These are phyloP conservation scores for Melinaea menophilus DNA, from an alignment of 2,888 invertebrate species.

Conservation along the genomic window DNA sequence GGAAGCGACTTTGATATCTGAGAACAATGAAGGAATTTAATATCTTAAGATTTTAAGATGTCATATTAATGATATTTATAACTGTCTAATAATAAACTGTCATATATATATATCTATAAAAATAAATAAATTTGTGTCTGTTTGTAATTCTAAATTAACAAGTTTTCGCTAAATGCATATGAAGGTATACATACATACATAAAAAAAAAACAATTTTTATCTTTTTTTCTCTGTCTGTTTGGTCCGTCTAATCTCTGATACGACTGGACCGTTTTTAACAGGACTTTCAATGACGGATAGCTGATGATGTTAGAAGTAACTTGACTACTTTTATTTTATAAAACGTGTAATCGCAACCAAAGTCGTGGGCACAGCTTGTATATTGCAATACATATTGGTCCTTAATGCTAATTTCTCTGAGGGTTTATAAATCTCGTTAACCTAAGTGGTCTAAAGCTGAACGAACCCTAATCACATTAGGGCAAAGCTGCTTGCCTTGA, in stretches of 20 bases:
- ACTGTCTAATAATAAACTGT: not conserved
- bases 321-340: too few relatives aligned
- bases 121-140: too few relatives aligned
- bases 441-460: slow-evolving; percentile 53
- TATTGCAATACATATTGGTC: slow-evolving; percentile 15
- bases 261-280: too few relatives aligned
- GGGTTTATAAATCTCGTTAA: slow-evolving; percentile 54
- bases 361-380: not conserved
- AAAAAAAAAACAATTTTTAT: too few relatives aligned
- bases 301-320: too few relatives aligned
- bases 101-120: too few relatives aligned
- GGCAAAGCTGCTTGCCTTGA: slow-evolving; percentile 41
- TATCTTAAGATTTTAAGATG: slow-evolving; percentile 23
- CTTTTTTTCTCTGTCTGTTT: too few relatives aligned
- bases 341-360: not conserved
- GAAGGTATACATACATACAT: too few relatives aligned
- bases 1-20: slow-evolving; percentile 18
- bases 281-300: too few relatives aligned
- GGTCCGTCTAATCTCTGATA: too few relatives aligned
- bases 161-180: too few relatives aligned
- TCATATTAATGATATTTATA: not conserved
- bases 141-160: too few relatives aligned
- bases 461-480: slow-evolving; percentile 53
- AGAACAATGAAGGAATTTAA: slow-evolving; percentile 27
- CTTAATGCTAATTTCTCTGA: slow-evolving; percentile 48